Evolutionary conservation across 2,797 vertebrate species (phyloP), one percentile per base, ranked within the genome.

Genomic region (Pangasius sanitwongsei): DNA sequence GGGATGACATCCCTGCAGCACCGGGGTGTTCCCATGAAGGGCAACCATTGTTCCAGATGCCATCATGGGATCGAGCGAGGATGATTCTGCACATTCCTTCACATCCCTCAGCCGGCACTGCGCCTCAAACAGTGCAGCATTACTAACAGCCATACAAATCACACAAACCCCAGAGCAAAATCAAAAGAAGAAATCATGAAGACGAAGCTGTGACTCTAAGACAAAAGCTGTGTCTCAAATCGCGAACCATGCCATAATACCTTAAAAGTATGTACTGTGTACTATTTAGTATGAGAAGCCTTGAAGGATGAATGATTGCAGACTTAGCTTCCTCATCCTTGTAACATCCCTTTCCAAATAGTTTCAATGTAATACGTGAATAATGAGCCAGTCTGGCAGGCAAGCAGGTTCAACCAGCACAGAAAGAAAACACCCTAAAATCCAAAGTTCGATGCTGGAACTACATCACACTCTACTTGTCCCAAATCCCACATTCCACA

Each of bases 61-160:
- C 94, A 95, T 96, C 95, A 95, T 94, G 95, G 91, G 94, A 95
- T 93, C 28, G 88, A 92, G 93, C 93, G 94, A 95, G 92, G 93
- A 94, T 96, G 95, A 96, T 93, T 95, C 94, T 94, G 94, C 95
- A 95, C 95, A 95, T 96, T 95, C 94, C 92, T 90, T 86, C 92
- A 92, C 92, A 93, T 91, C 48, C 92, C 90, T 91, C 67, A 90
- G 81, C 87, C 37, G 44, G 55, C 83, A 87, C 59, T 28, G 63
- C 31, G 13, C 75, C 65, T 69, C 16, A 70, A 70, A 74, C 87
- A 75, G n/a, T 1, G 31, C 25, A 80, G 34, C n/a, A 2, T 9
- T 34, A 15, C 81, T 80, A 37, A 67, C 53, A 84, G 37, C 37
- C 59, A 44, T 34, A 15, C 5, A 13, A 59, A 82, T 59, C 31